These are phyloP conservation scores for Drosophila borealis DNA, from an alignment of 2,888 invertebrate genomes.

Conservation along the genomic window DNA sequence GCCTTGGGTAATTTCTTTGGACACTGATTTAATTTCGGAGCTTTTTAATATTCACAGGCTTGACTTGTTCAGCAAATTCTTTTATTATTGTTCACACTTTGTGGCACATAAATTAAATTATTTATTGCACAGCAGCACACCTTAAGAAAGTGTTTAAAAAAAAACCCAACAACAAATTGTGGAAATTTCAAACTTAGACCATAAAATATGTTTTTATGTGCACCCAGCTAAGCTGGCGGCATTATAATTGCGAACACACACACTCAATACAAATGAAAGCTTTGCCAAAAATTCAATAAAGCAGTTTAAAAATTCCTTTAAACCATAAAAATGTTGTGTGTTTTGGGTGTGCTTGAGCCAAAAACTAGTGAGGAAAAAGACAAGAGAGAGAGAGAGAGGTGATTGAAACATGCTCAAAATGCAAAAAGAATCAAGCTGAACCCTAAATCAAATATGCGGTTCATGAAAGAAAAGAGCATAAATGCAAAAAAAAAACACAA, in stretches of 20 bases:
- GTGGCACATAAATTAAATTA: constrained; percentile 19
- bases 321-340: constrained; percentile 44
- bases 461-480: constrained; percentile 32
- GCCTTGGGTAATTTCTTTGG: not conserved
- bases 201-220: constrained; percentile 68
- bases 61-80: constrained; percentile 23
- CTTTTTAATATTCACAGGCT: constrained; percentile 14
- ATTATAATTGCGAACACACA: constrained; percentile 61
- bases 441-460: constrained; percentile 46
- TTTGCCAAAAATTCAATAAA: constrained; percentile 37
- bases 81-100: constrained; percentile 35
- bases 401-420: constrained; percentile 30
- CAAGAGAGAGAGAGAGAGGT: not conserved
- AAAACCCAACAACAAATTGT: constrained; percentile 35
- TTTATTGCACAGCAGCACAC: constrained; percentile 24
- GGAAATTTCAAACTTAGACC: constrained; percentile 45
- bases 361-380: constrained; percentile 4
- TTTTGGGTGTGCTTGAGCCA: constrained; percentile 44
- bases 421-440: constrained; percentile 9
- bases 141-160: constrained; percentile 14
- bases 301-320: constrained; percentile 57
- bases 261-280: constrained; percentile 20
- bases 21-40: not conserved
- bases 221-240: constrained; percentile 44
- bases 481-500: constrained; percentile 23